phyloP scores from a whole-genome alignment of 2,888 invertebrate species.

The Perithous albicinctus region DNA sequence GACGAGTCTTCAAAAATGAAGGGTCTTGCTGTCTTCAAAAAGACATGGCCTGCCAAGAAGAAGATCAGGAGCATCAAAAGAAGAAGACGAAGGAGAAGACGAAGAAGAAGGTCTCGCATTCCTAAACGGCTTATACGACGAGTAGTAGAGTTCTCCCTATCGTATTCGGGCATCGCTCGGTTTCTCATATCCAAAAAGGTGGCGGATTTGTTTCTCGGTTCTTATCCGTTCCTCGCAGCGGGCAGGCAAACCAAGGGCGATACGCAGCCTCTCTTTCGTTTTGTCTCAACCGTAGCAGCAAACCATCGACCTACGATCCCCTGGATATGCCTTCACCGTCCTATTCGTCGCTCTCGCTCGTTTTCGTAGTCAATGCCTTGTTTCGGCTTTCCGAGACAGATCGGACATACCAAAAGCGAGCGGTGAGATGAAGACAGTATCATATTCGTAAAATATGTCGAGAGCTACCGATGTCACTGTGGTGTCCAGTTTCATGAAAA shows the following conservation, averaged over 20 bases:
- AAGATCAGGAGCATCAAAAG: conserved; percentile 37
- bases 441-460: conserved; percentile 45
- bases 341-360: conserved; percentile 36
- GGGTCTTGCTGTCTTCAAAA: not conserved
- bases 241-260: conserved; percentile 48
- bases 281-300: conserved; percentile 8
- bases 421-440: conserved; percentile 56
- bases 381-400: conserved; percentile 15
- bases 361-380: conserved; percentile 48
- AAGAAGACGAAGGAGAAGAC: conserved; percentile 66
- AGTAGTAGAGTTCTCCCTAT: conserved; percentile 70
- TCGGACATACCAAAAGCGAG: conserved; percentile 42
- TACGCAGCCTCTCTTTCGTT: conserved; percentile 29
- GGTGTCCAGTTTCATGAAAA: conserved; percentile 18
- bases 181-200: conserved; percentile 76
- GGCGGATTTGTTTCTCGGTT: conserved; percentile 81
- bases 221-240: conserved; percentile 74
- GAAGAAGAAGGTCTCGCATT: conserved; percentile 77
- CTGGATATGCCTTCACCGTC: not conserved
- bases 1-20: conserved; percentile 31
- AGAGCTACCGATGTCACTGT: conserved; percentile 53
- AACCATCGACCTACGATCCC: conserved; percentile 30
- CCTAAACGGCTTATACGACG: conserved; percentile 83
- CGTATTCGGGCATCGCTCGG: conserved; percentile 75
- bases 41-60: conserved; percentile 28